phyloP scores from a whole-genome alignment of 2,797 vertebrate species.

The Aratinga solstitialis region DNA sequence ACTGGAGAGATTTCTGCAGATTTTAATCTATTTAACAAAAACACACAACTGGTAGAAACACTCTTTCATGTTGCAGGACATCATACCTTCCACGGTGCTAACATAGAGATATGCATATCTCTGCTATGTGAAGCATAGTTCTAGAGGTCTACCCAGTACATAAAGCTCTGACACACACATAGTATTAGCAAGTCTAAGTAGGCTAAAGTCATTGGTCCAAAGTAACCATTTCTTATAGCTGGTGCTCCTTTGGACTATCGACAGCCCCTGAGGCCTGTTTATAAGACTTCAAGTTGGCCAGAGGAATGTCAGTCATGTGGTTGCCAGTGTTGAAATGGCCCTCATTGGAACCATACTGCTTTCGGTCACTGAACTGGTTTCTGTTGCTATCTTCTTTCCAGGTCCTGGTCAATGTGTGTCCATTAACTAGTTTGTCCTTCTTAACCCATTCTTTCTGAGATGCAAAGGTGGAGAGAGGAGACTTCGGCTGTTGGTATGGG shows the following conservation, averaged over 20 bases:
- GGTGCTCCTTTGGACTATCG: conserved; percentile 96
- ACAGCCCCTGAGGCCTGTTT: conserved; percentile 86
- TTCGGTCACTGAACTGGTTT: conserved; percentile 94
- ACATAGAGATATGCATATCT: conserved; percentile 85
- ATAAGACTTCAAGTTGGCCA: conserved; percentile 96
- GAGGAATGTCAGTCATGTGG: conserved; percentile 93
- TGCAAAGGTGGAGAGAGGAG: conserved; percentile 91
- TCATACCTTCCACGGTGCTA: conserved; percentile 75
- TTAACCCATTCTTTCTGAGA: conserved; percentile 96
- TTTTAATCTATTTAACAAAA: conserved; percentile 75
- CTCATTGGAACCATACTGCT: conserved; percentile 91
- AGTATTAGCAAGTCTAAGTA: conserved; percentile 88
- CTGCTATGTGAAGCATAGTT: conserved; percentile 88
- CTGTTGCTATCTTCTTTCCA: conserved; percentile 96
- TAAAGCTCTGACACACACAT: conserved; percentile 87
- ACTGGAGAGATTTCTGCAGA: conserved; percentile 72
- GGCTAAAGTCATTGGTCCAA: conserved; percentile 77
- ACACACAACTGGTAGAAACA: conserved; percentile 75
- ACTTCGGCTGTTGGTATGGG: conserved; percentile 93
- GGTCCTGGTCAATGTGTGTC: conserved; percentile 94
- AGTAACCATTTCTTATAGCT: conserved; percentile 88
- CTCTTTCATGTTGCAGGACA: conserved; percentile 70
- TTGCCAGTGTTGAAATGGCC: conserved; percentile 90
- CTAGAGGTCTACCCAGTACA: conserved; percentile 88
- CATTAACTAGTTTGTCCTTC: conserved; percentile 97